These are phyloP conservation scores for Mycteria americana DNA, from an alignment of 2,797 vertebrate genomes.

Conservation along the genomic window DNA sequence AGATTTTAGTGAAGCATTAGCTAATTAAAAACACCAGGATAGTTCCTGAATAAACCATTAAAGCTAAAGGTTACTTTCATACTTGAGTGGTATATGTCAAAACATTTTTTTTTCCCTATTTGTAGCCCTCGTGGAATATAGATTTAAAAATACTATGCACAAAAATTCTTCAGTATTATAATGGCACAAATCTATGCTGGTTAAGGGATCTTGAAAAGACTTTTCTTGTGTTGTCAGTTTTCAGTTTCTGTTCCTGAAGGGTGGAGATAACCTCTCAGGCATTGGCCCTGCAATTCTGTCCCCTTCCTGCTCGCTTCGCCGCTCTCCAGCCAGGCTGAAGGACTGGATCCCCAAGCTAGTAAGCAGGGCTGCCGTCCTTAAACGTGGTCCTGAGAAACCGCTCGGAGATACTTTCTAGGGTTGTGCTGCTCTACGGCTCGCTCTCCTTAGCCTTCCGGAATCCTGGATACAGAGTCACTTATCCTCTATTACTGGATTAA, in stretches of 20 bases:
- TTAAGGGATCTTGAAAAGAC: neutral
- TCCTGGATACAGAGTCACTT: neutral
- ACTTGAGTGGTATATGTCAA: conserved; percentile 68
- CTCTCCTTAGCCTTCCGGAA: neutral
- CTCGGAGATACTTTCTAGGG: neutral
- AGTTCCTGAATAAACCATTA: conserved; percentile 69
- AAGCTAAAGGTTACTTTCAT: conserved; percentile 75
- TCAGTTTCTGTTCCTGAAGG: neutral
- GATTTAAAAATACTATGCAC: neutral
- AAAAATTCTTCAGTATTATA: neutral
- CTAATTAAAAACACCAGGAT: conserved; percentile 72
- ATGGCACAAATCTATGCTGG: neutral
- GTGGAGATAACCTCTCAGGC: neutral
- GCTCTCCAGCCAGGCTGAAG: neutral
- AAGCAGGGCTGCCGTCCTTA: neutral
- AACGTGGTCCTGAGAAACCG: rapidly evolving
- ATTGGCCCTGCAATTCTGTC: rapidly evolving
- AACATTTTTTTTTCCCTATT: conserved; percentile 38
- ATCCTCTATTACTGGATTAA: neutral
- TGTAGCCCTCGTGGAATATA: neutral
- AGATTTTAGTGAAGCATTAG: conserved; percentile 59
- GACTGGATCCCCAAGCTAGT: neutral
- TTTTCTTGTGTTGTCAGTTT: neutral
- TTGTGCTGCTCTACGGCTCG: neutral
- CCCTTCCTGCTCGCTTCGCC: neutral